Conservation (phyloP, 2,888 invertebrate species). For the Agrotis exclamationis region DNA sequence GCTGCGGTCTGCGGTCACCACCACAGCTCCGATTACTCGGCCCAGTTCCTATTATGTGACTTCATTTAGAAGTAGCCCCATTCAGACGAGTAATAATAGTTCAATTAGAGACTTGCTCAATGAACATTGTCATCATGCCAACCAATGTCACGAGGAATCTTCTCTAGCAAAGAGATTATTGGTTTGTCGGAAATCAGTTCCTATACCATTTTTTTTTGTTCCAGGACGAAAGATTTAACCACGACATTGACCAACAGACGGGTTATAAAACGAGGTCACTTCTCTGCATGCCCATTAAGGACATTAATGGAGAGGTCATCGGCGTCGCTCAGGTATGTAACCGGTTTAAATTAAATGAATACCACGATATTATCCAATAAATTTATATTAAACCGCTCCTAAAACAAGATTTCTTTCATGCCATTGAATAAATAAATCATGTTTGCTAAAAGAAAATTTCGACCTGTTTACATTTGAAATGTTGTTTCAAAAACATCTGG, state of each 20-base stretch:
- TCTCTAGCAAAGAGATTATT: background rate
- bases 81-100: constrained; percentile 61
- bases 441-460: constrained; percentile 57
- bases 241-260: constrained; percentile 97
- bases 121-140: constrained; percentile 32
- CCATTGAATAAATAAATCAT: constrained; percentile 50
- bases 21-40: constrained; percentile 74
- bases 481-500: constrained; percentile 60
- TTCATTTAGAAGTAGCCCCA: constrained; percentile 62
- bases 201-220: constrained; percentile 69
- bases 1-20: constrained; percentile 77
- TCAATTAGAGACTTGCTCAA: constrained; percentile 61
- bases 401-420: constrained; percentile 10
- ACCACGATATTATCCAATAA: constrained; percentile 4
- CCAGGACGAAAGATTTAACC: constrained; percentile 95
- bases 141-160: background rate
- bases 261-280: constrained; percentile 98
- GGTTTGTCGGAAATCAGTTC: background rate
- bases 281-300: constrained; percentile 98
- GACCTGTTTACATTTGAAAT: constrained; percentile 62
- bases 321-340: constrained; percentile 97
- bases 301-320: constrained; percentile 98
- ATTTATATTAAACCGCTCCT: constrained; percentile 20
- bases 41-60: constrained; percentile 70
- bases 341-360: constrained; percentile 25